A percentile compares a stretch with the other conserved stretches of the same genome.
Evolutionary conservation across 2,888 invertebrate genomes (phyloP).

Genomic region (Minunthozetes semirufus): DNA sequence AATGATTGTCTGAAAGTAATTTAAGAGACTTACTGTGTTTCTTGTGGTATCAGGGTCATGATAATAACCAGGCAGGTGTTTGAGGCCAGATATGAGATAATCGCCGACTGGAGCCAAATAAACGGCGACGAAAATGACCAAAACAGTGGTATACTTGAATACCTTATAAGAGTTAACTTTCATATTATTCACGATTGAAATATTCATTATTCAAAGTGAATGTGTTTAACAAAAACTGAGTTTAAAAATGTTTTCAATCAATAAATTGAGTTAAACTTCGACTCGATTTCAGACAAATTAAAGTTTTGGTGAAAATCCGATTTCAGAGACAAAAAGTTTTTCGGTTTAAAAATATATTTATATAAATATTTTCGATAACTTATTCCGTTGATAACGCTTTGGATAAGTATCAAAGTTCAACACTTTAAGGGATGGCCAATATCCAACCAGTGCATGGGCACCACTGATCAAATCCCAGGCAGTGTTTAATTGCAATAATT

Average conservation of each 20-base stretch:
- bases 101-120: neutral
- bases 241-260: neutral
- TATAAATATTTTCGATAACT: too few species aligned
- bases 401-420: too few species aligned
- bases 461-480: too few species aligned
- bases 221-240: neutral
- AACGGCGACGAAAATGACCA: neutral
- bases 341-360: too few species aligned
- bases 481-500: too few species aligned
- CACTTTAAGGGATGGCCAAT: too few species aligned
- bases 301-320: too few species aligned
- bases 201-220: neutral
- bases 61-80: neutral
- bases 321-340: too few species aligned
- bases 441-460: too few species aligned
- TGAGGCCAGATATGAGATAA: neutral
- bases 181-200: neutral
- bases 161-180: neutral
- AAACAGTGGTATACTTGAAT: neutral
- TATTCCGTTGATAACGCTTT: too few species aligned
- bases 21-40: neutral
- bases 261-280: neutral
- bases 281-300: too few species aligned
- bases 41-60: neutral
- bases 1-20: too few species aligned